Conservation (phyloP, 2,888 invertebrate genomes). For the Allolobophora icterica region DNA sequence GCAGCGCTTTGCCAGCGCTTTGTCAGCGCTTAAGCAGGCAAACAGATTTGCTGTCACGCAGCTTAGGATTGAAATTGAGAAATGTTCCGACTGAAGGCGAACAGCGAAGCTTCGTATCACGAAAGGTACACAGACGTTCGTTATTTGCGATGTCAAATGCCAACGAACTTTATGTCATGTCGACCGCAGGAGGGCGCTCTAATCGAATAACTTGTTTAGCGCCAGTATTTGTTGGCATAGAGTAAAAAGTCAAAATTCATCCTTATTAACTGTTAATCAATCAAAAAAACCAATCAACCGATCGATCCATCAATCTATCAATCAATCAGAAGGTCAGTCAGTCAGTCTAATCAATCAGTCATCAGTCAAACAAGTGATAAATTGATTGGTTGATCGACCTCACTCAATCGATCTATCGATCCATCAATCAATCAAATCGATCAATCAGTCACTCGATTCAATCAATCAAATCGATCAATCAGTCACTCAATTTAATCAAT, state of each 20-base stretch:
- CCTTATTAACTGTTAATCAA: background rate
- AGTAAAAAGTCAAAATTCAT: background rate
- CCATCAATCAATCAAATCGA: no score
- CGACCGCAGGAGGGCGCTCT: background rate
- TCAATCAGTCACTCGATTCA: no score
- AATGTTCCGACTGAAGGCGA: background rate
- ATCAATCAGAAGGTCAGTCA: no score
- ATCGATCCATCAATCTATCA: no score
- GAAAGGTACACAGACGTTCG: background rate
- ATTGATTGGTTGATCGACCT: no score
- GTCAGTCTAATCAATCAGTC: no score
- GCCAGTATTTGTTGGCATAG: background rate
- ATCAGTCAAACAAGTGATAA: no score
- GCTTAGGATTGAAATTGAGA: constrained; percentile 11
- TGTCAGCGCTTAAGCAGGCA: background rate
- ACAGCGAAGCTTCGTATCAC: background rate
- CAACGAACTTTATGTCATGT: background rate
- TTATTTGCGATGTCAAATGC: background rate
- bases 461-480: no score
- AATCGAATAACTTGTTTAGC: background rate
- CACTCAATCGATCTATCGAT: no score
- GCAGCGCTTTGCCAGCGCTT: background rate
- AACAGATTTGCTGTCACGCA: constrained; percentile 1
- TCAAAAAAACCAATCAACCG: no score
- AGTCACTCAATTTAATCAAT: no score